A percentile compares a stretch with the other conserved stretches of the same genome.
These are phyloP conservation scores for Drosophila bipectinata DNA, from an alignment of 1,140 invertebrate species.

Conservation along the genomic window DNA sequence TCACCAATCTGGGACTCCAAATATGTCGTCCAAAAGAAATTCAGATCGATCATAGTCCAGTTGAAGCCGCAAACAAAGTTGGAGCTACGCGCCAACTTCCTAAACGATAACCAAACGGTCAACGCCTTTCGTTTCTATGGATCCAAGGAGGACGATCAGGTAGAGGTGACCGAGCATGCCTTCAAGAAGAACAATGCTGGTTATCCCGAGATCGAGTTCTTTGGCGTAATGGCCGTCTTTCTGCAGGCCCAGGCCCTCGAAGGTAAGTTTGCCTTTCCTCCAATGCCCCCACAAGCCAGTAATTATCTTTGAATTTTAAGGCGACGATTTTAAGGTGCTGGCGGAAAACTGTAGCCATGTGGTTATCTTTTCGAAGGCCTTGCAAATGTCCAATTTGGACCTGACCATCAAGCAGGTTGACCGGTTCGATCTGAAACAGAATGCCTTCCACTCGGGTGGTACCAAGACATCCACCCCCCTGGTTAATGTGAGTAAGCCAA, in stretches of 20 bases:
- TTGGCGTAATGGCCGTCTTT: constrained; percentile 42
- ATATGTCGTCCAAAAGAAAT: constrained; percentile 31
- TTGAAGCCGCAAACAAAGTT: constrained; percentile 44
- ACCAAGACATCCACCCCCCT: constrained; percentile 33
- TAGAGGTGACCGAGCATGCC: constrained; percentile 60
- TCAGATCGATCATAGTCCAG: constrained; percentile 48
- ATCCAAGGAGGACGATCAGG: constrained; percentile 41
- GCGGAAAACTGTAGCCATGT: constrained; percentile 48
- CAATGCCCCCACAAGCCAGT: too few species aligned
- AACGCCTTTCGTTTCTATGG: constrained; percentile 68
- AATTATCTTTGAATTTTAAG: constrained; percentile 7
- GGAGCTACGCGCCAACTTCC: constrained; percentile 50
- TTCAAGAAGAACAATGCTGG: constrained; percentile 67
- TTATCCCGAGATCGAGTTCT: constrained; percentile 71
- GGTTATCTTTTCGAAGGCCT: constrained; percentile 57
- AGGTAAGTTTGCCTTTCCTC: constrained; percentile 26
- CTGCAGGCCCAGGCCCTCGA: constrained; percentile 50
- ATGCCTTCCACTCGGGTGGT: constrained; percentile 55
- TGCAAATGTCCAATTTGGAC: constrained; percentile 60
- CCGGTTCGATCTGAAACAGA: constrained; percentile 50
- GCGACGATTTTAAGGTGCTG: constrained; percentile 61
- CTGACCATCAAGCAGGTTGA: constrained; percentile 51
- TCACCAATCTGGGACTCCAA: constrained; percentile 34
- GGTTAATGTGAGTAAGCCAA: constrained; percentile 57
- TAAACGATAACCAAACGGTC: constrained; percentile 55